Evolutionary conservation across 1,140 invertebrate genomes (phyloP).

Genomic region (Liolophura sinensis): DNA sequence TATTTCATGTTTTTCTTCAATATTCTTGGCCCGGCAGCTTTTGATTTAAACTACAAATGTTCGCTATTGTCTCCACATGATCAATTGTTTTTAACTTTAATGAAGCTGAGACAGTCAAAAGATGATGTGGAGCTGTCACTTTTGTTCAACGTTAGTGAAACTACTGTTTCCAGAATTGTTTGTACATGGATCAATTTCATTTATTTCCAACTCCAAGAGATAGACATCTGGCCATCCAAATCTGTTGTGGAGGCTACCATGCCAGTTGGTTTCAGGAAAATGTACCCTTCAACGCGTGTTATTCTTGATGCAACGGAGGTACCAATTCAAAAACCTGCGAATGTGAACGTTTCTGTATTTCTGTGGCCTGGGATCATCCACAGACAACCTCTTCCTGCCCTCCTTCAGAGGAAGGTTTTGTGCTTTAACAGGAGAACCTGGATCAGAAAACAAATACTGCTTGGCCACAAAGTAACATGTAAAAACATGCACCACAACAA

Average conservation of each 20-base stretch:
- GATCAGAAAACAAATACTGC: no score
- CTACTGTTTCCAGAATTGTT: constrained; percentile 17
- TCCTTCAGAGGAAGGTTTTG: constrained; percentile 9
- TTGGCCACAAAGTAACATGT: no score
- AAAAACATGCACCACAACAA: no score
- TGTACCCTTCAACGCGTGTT: constrained; percentile 8
- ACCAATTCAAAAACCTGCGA: constrained; percentile 10
- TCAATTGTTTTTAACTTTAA: constrained; percentile 21
- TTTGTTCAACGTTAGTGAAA: constrained; percentile 13
- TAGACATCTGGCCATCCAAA: constrained; percentile 6
- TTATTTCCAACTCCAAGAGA: constrained; percentile 6
- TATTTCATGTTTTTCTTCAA: constrained; percentile 1
- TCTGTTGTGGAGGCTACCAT: constrained; percentile 9
- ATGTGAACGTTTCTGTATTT: constrained; percentile 1
- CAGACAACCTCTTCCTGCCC: constrained; percentile 9
- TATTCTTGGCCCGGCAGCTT: constrained; percentile 6
- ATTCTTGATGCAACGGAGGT: constrained; percentile 14
- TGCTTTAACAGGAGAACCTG: constrained; percentile 19
- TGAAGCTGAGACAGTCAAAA: constrained; percentile 16
- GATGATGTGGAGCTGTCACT: constrained; percentile 12
- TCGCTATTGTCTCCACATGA: not conserved
- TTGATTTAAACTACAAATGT: constrained; percentile 5
- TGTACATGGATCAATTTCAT: constrained; percentile 11
- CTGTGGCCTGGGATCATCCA: constrained; percentile 9
- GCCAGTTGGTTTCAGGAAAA: constrained; percentile 9